Percentiles rank a stretch among this genome's conserved stretches.
phyloP scores from a whole-genome alignment of 1,140 invertebrate species.

The Probaryconus sp. region DNA sequence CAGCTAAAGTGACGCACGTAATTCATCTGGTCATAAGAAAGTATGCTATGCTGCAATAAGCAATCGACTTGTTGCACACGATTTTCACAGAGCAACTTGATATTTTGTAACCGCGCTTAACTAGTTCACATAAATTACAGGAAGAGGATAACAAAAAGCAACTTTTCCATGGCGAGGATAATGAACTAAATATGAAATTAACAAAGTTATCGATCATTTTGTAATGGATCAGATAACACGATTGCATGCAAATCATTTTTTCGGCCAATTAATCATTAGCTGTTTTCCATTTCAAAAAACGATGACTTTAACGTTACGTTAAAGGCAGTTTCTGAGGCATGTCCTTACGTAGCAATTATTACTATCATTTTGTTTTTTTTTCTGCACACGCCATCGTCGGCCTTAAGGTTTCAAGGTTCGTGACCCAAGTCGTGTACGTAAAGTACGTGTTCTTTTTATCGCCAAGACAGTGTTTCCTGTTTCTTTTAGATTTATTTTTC shows the following conservation, averaged over 20 bases:
- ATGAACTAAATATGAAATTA: background rate
- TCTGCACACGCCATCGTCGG: slow-evolving; percentile 29
- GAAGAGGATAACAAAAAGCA: background rate
- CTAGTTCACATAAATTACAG: slow-evolving; percentile 5
- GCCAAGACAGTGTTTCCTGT: slow-evolving; percentile 27
- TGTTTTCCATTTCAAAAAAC: no score
- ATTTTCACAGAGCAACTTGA: slow-evolving; percentile 44
- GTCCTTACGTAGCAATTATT: slow-evolving; percentile 39
- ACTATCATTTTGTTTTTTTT: slow-evolving; percentile 30
- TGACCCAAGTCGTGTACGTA: slow-evolving; percentile 21
- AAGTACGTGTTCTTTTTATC: slow-evolving; percentile 26
- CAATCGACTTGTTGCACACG: slow-evolving; percentile 15
- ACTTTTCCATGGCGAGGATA: background rate
- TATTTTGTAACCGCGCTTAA: slow-evolving; percentile 35
- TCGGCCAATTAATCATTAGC: background rate
- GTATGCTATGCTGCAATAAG: background rate
- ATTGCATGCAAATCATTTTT: no score
- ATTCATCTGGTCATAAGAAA: slow-evolving; percentile 2
- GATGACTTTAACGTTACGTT: slow-evolving; percentile 3
- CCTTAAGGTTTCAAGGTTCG: slow-evolving; percentile 43
- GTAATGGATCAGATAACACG: no score
- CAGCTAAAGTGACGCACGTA: no score
- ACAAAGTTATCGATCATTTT: no score
- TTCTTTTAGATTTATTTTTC: slow-evolving; percentile 7
- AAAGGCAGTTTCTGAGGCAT: background rate